Evolutionary conservation across 2,113 vertebrate genomes (phyloP), one percentile per base, ranked within the genome.

Genomic region (Hirundichthys speculiger): DNA sequence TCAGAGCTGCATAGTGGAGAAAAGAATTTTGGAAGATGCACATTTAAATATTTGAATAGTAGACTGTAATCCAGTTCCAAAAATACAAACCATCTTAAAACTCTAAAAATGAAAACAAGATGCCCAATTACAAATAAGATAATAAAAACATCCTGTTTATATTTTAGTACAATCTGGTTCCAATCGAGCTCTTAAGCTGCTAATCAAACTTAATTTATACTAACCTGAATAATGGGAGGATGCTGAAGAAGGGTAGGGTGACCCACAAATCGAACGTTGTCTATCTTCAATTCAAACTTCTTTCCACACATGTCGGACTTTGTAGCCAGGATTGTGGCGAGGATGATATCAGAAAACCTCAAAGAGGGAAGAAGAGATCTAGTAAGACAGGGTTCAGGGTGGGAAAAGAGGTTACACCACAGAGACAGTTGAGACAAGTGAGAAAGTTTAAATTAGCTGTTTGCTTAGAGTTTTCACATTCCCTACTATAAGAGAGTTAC

Each of bases 281-380:
- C 98, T 0, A 99, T 99, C 94, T 99, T 99, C 93, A 99, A 79
- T 59, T 99, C 98, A 91, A 99, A 99, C 85, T 98, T 98, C 79
- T 97, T 98, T 52, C 98, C 96, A 60, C 97, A 98, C 92, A 99
- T 98, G 56, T 99, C 98, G 9, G 97, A 98, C 78, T 99, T 99
- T 66, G 98, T 98, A 71, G 98, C 98, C 90, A 99, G 86, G 89
- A 99, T 99, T 27, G 98, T 99, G 69, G 97, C 96, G 41, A 99
- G 93, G 89, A 99, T 98, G 80, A 95, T 95, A 87, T 99, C 98
- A 0, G 98, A 99, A 85, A 99, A 99, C 93, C 97, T 99, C 90
- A 2, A 65, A 61, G 19, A 78, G 41, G 51, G 24, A 45, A 18
- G 56, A 53, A 21, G 43, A 67, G 45, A 39, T 52, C 13, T 19